Evolutionary conservation across 2,888 invertebrate species (phyloP), one percentile per base, ranked within the genome.

Genomic region (Pseudanteris insignis): DNA sequence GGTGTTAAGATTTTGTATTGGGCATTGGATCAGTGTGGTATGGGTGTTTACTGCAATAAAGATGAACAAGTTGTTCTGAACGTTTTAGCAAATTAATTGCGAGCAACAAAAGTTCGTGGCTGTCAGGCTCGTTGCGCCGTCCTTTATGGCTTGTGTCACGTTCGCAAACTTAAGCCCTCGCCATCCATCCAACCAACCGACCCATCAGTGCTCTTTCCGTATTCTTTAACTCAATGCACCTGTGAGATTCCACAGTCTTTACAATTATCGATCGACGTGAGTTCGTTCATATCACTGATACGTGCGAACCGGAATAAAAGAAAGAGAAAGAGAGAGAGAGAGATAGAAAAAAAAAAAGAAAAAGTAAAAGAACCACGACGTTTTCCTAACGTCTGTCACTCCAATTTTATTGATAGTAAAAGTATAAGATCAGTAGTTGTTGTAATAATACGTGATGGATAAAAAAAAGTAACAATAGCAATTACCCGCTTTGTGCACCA

Each of bases 181-280:
- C 54, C 60, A 60, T 54, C 74, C 71, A 70, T 54, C 74, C 71
- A 70, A 70, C 72, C 71, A 72, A 70, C 70, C 69, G 68, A 70
- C 70, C 71, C 70, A 70, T 69, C 70, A 70, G 68, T 71, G 69
- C 71, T 70, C 68, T 69, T 67, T 67, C 64, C 71, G 65, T 60
- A 47, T 67, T 70, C 64, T 70, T 69, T 67, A 68, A 68, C 67
- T 66, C 71, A 73, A 76, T 77, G 73, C 76, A 77, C 76, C 76
- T 73, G 66, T 70, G 72, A 75, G 75, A 65, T 69, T 64, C 63
- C 63, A 58, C 40, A 54, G 62, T 41, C 54, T 58, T 43, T 48
- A 47, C 44, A 47, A 41, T 43, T 53, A 63, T 58, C 44, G 46
- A 50, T 55, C 55, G 44, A 44, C 18, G 18, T 18, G 18, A n/a